Base-by-base conservation (phyloP, 53 echinoderm and acorn worm genomes). In the Pentamera pediparva region DNA sequence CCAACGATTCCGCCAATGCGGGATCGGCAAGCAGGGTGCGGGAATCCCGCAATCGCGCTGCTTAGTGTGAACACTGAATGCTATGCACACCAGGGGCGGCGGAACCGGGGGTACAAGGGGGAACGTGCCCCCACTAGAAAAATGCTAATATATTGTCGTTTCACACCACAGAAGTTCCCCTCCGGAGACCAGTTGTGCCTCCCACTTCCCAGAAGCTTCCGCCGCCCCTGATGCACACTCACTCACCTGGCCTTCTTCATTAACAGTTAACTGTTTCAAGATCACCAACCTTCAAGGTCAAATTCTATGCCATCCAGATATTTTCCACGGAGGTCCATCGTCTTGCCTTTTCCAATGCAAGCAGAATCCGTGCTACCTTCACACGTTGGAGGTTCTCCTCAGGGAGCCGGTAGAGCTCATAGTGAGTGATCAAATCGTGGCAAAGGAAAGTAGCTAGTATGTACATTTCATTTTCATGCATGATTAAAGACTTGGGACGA, bases 381-480 rank as follows among this genome's bases (percentile, higher is more conserved):
- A 75, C 86, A 27, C 69, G 48, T 29, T 74, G 79, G 13, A 86
- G 69, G 12, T 80, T 79, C 35, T 86, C 39, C 32, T 80, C 64
- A 18, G 81, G 81, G 7, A 86, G 45, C 29, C 86, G 40, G 53
- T 80, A 86, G 48, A 48, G 81, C 27, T 86, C 52, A 59, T 69
- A 39, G 39, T 81, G 86, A 2, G 81, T 59, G 27, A 59, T 56
- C 15, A 80, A 76, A 55, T 84, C 61, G 37, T 79, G 84, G 35
- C 84, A 78, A 59, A 84, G 57, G 20, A 72, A 79, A 13, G 62
- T 74, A 20, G 86, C 81, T 5, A 86, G 36, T 32, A 72, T 62
- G 52, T 85, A 65, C 20, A 81, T 50, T 59, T 86, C 86, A 76
- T 86, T 75, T 31, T 82, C 65, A 32, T 86, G 82, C 37, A 77